These are phyloP conservation scores for Rotaria socialis DNA, from an alignment of 2,888 invertebrate genomes.

Conservation along the genomic window DNA sequence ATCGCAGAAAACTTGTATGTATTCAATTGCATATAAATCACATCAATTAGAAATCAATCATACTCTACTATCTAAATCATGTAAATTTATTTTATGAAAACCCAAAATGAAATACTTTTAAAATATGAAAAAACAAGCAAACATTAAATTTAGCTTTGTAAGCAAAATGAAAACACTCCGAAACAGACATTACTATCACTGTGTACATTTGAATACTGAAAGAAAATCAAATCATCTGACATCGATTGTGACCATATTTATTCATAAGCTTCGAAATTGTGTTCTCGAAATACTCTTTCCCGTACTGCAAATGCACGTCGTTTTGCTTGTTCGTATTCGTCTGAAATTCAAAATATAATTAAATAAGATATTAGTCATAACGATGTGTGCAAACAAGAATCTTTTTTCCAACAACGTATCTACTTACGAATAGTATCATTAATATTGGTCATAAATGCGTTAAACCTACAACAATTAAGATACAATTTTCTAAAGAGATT, in stretches of 20 bases:
- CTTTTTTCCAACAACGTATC: background rate
- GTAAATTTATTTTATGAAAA: too few relatives aligned
- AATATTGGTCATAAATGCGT: constrained; percentile 3
- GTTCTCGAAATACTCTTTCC: background rate
- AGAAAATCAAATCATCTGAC: background rate
- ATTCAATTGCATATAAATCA: too few relatives aligned
- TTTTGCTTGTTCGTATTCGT: background rate
- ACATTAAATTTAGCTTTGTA: background rate
- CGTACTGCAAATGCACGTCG: background rate
- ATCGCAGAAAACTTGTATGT: too few relatives aligned
- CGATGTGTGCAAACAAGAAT: too few relatives aligned
- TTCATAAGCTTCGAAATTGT: too few relatives aligned
- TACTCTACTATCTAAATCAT: too few relatives aligned
- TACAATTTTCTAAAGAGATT: too few relatives aligned
- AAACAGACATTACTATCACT: too few relatives aligned
- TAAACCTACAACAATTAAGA: background rate
- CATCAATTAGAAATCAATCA: too few relatives aligned
- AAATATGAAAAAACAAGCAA: background rate
- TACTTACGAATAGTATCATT: background rate
- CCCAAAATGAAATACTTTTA: too few relatives aligned
- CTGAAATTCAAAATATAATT: background rate
- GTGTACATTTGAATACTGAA: too few relatives aligned
- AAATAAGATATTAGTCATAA: too few relatives aligned
- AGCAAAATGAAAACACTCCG: background rate
- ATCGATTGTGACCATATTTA: background rate